phyloP scores from a whole-genome alignment of 1,140 invertebrate species.

The Ridgeia piscesae region DNA sequence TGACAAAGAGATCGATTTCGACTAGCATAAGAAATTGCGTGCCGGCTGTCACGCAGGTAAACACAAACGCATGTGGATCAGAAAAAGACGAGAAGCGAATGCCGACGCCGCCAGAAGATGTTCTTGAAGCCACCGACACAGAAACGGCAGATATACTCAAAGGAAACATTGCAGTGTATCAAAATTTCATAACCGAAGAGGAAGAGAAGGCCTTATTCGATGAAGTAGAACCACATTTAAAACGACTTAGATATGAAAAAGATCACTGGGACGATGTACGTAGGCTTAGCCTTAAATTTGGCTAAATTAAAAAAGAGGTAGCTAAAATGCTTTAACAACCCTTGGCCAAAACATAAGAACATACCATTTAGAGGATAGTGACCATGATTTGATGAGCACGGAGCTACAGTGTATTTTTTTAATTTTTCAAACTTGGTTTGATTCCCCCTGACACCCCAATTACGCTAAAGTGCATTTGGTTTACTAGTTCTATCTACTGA shows the following conservation, averaged over 20 bases:
- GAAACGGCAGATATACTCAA: conserved; percentile 37
- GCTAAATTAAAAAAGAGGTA: too few species aligned
- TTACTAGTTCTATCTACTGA: too few species aligned
- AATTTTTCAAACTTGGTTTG: too few species aligned
- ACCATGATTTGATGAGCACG: too few species aligned
- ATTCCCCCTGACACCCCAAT: too few species aligned
- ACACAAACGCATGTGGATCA: not conserved
- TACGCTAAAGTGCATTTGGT: too few species aligned
- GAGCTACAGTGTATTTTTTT: too few species aligned
- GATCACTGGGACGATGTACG: conserved; percentile 94
- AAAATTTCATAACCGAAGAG: conserved; percentile 75
- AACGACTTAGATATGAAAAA: conserved; percentile 83
- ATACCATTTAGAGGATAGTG: too few species aligned
- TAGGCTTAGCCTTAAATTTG: conserved; percentile 32
- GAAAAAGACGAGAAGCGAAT: not conserved
- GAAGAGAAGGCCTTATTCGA: conserved; percentile 76
- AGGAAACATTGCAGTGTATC: conserved; percentile 59
- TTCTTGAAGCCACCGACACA: conserved; percentile 36
- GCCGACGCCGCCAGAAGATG: conserved; percentile 11
- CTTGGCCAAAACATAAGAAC: too few species aligned
- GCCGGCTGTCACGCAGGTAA: not conserved
- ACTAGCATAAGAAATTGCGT: not conserved
- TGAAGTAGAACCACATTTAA: conserved; percentile 87
- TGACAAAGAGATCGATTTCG: not conserved
- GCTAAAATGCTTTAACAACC: too few species aligned